These are phyloP conservation scores for Gambusia yucatana DNA, from an alignment of 2,797 vertebrate genomes.

Conservation along the genomic window DNA sequence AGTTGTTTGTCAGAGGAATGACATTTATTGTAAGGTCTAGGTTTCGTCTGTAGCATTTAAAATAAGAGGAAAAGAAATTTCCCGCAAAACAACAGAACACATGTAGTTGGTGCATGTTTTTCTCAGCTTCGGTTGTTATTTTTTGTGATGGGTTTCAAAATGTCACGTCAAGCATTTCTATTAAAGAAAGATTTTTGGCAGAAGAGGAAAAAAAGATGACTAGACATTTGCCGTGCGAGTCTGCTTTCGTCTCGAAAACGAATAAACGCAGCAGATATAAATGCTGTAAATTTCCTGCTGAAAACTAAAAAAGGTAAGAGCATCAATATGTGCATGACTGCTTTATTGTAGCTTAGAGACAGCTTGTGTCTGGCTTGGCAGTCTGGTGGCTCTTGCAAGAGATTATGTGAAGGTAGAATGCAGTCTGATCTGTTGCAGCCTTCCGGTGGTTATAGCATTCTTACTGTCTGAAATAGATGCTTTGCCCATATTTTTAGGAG, in stretches of 20 bases:
- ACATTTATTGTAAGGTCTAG: conserved; percentile 17
- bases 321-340: background rate
- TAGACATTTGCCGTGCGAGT: background rate
- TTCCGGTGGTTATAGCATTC: conserved; percentile 8
- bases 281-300: background rate
- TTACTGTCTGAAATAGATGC: conserved; percentile 13
- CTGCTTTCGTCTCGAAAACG: background rate
- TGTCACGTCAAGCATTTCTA: conserved; percentile 3
- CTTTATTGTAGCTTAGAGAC: background rate
- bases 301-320: background rate
- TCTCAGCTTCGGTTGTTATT: conserved; percentile 6
- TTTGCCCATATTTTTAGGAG: conserved; percentile 11
- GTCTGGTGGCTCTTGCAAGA: conserved; percentile 12
- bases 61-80: background rate
- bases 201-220: background rate
- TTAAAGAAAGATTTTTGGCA: background rate
- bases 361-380: background rate
- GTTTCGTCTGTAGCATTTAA: conserved; percentile 14
- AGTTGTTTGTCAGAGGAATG: conserved; percentile 9
- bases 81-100: background rate
- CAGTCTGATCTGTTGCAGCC: conserved; percentile 12
- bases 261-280: background rate
- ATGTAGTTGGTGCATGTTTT: background rate
- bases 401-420: conserved; percentile 12
- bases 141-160: conserved; percentile 1